Evolutionary conservation across 23 tunicate species (phyloP), one percentile per base, ranked within the genome.

Genomic region (Trididemnum nubilum): DNA sequence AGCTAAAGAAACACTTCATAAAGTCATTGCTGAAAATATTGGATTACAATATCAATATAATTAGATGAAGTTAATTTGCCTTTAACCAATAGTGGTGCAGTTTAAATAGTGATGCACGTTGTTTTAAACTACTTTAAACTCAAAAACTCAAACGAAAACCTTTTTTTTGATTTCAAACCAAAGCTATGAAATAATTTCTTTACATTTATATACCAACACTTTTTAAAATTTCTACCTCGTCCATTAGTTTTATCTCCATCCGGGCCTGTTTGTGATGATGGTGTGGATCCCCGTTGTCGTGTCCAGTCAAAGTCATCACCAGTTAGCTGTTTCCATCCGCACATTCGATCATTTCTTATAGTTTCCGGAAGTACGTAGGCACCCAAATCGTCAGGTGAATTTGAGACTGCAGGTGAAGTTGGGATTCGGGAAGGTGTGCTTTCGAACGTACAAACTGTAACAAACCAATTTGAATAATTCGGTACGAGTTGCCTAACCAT

Each of bases 401-500:
- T 44, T 44, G 15, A 9, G 54, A 15, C 9, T 7, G 54, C 54
- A 7, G 54, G 54, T n/a, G n/a, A n/a, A n/a, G n/a, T n/a, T 9
- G 54, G 12, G 15, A 44, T 9, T 44, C 54, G 54, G 15, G 54
- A 9, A n/a, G n/a, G 1, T 44, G 9, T 44, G 54, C 15, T 44
- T 44, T 44, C 54, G 15, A 44, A 44, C 9, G 54, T 44, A 15
- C 54, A 44, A 9, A 44, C 54, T 44, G 15, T 7, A 44, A 44
- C 54, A 44, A 44, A 44, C 15, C 15, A 44, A 7, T 44, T 44
- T 44, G 54, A 7, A 7, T 9, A 44, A 44, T 9, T 83, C n/a
- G n/a, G 72, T 26, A 0, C 91, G 97, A 1, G 91, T 91, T 25
- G 97, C 86, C 18, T 84, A 82, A n/a, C n/a, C n/a, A n/a, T n/a